Percentiles rank a stretch among this genome's conserved stretches.
Evolutionary conservation across 2,888 invertebrate genomes (phyloP).

Genomic region (Drosophila gaucha): DNA sequence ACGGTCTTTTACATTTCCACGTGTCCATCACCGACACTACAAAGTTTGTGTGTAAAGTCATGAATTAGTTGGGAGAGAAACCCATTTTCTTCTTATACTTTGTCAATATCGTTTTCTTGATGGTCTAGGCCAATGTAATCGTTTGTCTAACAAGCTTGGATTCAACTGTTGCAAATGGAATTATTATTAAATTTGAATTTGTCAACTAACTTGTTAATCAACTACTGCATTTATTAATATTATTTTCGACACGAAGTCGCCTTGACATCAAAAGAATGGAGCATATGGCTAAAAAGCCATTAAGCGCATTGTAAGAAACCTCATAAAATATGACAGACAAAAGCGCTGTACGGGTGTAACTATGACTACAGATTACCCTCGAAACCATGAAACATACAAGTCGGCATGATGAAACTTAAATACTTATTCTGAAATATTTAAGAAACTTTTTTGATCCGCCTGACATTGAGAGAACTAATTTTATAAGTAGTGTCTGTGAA

Average conservation of each 20-base stretch:
- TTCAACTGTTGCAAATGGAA: background rate
- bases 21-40: background rate
- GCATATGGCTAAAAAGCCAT: background rate
- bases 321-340: background rate
- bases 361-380: constrained; percentile 5
- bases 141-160: background rate
- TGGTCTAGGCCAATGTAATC: too few relatives aligned
- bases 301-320: constrained; percentile 4
- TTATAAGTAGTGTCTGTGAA: background rate
- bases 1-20: background rate
- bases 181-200: background rate
- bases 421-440: too few relatives aligned
- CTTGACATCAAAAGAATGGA: background rate
- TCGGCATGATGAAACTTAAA: background rate
- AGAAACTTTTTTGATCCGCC: too few relatives aligned
- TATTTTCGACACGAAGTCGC: background rate
- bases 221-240: background rate
- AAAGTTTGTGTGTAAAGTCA: background rate
- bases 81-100: too few relatives aligned
- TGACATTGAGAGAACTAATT: too few relatives aligned
- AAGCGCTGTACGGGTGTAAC: too few relatives aligned
- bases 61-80: background rate
- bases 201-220: background rate
- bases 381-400: background rate
- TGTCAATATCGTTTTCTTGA: background rate